Conservation (phyloP, 2,888 invertebrate genomes). For the Dicranocentrus wangi region DNA sequence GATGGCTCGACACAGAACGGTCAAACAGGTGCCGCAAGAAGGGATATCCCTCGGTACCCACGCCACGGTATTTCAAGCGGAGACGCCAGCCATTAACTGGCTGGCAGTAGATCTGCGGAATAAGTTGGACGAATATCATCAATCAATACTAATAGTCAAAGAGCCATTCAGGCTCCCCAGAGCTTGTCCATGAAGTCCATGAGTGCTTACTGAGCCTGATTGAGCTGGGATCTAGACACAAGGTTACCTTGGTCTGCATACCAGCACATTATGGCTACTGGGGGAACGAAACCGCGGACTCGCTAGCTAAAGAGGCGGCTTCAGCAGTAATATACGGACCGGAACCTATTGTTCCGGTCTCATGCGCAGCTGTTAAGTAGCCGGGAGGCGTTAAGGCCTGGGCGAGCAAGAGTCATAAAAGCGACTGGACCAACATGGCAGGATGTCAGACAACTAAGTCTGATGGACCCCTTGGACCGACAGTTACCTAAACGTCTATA, state of each 20-base stretch:
- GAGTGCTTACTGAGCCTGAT: constrained; percentile 10
- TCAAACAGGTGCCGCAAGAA: no score
- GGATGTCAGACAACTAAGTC: neutral
- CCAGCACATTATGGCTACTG: constrained; percentile 42
- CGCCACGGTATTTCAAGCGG: no score
- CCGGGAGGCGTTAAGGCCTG: neutral
- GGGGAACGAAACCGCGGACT: constrained; percentile 49
- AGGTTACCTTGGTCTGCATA: constrained; percentile 40
- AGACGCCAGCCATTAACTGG: no score
- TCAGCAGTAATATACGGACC: neutral
- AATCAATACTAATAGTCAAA: no score
- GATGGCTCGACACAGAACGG: no score
- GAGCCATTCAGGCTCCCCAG: no score
- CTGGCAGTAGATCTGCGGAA: no score
- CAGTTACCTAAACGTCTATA: neutral
- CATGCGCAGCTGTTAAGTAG: neutral
- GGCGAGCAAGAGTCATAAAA: neutral
- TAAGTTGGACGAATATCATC: no score
- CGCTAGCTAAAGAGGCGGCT: constrained; percentile 7
- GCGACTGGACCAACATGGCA: neutral
- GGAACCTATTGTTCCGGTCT: constrained; percentile 28
- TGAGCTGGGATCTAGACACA: neutral
- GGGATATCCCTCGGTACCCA: no score
- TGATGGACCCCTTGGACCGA: neutral
- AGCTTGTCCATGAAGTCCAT: constrained; percentile 21